Base-by-base conservation (phyloP, 2,888 invertebrate genomes). In the Seira musarum region DNA sequence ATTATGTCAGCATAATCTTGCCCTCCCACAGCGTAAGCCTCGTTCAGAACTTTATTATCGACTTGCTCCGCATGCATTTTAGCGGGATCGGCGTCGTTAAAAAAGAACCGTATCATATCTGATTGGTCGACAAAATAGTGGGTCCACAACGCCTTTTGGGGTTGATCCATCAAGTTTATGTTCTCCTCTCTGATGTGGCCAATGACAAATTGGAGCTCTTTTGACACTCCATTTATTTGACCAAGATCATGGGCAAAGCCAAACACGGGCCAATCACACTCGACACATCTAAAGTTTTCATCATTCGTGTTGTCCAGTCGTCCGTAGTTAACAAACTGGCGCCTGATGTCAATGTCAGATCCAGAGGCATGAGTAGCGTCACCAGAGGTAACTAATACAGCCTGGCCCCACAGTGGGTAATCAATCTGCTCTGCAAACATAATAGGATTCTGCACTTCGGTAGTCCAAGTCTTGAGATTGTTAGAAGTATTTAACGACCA, bases 1-100 rank as follows among this genome's bases (percentile, higher is more conserved):
- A 85, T 21, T 35, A 85, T 82, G 73, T 84, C 82, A 8, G 83
- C 82, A 60, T 84, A 83, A 19, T 70, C 79, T 66, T 85, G 84
- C 19, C 85, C 85, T 13, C 66, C 80, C 15, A 67, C 24, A 5
- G 57, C 69, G 30, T 67, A 82, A 17, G 85, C 81, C 2, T 83
- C 84, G 30, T 19, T 78, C 0, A 85, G 63, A 15, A 85, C 46
- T 30, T 82, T 81, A 17, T 68, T 24, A 61, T 85, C 85, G 0
- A 85, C 49, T 6, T 67, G 65, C 5, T 84, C 71, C 10, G 80
- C 69, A 3, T 17, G 5, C 2, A 21, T 10, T 19, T 68, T 25
- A 13, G 83, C 80, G 53, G 10, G 19, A 2, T 21, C 66, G 8
- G 70, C 66, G 35, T 84, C 83, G 21, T 64, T 57, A 21, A 63